These are phyloP conservation scores for Aphelinus atriplicis DNA, from an alignment of 1,140 invertebrate species.

Conservation along the genomic window DNA sequence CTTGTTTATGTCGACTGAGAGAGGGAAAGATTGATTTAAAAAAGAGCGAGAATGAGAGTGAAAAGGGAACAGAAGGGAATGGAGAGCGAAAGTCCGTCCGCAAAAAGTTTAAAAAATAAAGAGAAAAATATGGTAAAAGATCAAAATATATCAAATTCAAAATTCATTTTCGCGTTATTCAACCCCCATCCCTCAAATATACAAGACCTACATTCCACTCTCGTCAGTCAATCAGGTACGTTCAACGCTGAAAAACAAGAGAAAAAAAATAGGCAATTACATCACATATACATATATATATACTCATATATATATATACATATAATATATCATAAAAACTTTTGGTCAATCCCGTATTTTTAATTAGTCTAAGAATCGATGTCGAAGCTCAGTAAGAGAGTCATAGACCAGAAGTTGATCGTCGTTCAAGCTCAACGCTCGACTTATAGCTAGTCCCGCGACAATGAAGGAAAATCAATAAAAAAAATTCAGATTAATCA, in stretches of 20 bases:
- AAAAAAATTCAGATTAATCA: constrained; percentile 7
- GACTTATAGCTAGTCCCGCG: background rate
- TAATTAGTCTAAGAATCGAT: constrained; percentile 27
- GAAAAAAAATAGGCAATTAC: constrained; percentile 32
- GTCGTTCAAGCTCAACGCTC: background rate
- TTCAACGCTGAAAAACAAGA: constrained; percentile 58
- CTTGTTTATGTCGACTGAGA: constrained; percentile 28
- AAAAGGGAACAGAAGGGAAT: constrained; percentile 19
- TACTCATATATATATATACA: too few relatives aligned
- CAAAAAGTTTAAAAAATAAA: constrained; percentile 37
- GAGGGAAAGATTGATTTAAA: constrained; percentile 33
- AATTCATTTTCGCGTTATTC: constrained; percentile 26
- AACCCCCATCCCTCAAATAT: background rate
- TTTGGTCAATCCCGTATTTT: constrained; percentile 30
- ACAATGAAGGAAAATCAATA: constrained; percentile 24
- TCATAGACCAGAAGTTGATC: background rate
- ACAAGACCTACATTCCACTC: constrained; percentile 31
- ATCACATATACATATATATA: too few relatives aligned
- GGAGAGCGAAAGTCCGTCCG: constrained; percentile 16
- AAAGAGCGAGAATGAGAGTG: constrained; percentile 33
- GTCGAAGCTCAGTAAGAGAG: constrained; percentile 25
- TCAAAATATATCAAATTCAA: constrained; percentile 27
- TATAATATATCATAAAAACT: background rate
- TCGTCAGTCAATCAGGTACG: constrained; percentile 62
- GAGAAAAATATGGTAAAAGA: constrained; percentile 26